Base-by-base conservation (phyloP, 2,797 vertebrate species). In the Chloroceryle amazona region DNA sequence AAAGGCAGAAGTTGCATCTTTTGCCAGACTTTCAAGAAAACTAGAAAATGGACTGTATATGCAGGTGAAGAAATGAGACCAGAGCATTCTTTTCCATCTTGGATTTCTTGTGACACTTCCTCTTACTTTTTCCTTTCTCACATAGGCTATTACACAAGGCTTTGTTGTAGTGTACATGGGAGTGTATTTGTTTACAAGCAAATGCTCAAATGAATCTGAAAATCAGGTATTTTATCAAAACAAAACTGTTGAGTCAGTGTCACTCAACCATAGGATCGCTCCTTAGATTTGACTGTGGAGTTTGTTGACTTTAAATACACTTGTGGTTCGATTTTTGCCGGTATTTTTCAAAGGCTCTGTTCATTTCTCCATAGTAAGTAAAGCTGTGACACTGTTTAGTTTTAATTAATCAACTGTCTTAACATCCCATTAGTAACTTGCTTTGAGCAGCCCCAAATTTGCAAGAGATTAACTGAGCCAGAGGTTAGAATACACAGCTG, bases 401-500 rank as follows among this genome's bases (percentile, higher is more conserved):
- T 96, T 86, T 88, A 96, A 93, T 96, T 98, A 96, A 93, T 97
- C 96, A 86, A 54, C 91, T 65, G 7, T 81, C 91, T 96, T 96
- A 87, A 84, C 91, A 79, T 96, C 61, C 93, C 73, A 81, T 96
- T 98, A 96, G 95, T 97, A 97, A 96, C 96, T 97, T 97, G 66
- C 92, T 96, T 96, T 81, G 11, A 97, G 89, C 89, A 91, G 85
- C 83, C 90, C 83, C 90, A 95, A 96, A 96, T 96, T 95, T 97
- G 44, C 94, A 94, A 93, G 97, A 96, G 94, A 97, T 98, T 96
- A 97, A 97, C 91, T 86, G 93, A 98, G 94, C 96, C 96, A 96
- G 89, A 97, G 95, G 82, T 95, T 94, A 79, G 96, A 97, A 91
- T 90, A 97, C 97, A 97, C 93, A 98, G 86, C 96, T 97, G 44